Evolutionary conservation across 2,888 invertebrate species (phyloP), one percentile per base, ranked within the genome.

Genomic region (Parnassius orleans): DNA sequence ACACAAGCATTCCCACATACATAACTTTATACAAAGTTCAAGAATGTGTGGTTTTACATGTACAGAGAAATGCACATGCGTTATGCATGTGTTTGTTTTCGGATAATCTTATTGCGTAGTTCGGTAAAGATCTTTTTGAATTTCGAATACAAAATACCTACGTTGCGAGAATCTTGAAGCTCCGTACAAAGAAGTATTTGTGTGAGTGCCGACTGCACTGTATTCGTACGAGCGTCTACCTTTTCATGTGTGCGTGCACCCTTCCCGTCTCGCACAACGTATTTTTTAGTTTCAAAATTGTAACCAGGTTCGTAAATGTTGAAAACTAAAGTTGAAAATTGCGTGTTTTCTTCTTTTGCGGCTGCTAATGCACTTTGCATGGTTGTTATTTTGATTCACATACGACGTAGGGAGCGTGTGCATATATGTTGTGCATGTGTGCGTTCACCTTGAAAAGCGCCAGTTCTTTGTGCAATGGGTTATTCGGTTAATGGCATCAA

Each of bases 401-500:
- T 81, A 76, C 76, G 63, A 61, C 65, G 68, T 69, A 72, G 72
- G 73, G 71, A 72, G 74, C 54, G 69, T 67, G 68, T 69, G 71
- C 55, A 63, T 53, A 64, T 62, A 58, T 50, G 55, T 52, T 69
- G 57, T 66, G 65, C 0, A 58, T 81, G 90, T 91, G 87, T 87
- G 88, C 1, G 86, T 91, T 92, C 90, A 92, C 92, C 92, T 92
- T 92, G 92, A 90, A 90, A 88, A 86, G 81, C 77, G 86, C 80
- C 83, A 84, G 86, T 86, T 88, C 91, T 92, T 92, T 92, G 91
- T 91, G 90, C 90, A 91, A 89, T 92, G 87, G 92, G 92, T 92
- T 90, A 92, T 91, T 92, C 92, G 92, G 92, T 90, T 92, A 92
- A 91, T 91, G 91, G 89, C 92, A 88, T 82, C 89, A 82, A 86